Conservation (phyloP, 2,888 invertebrate species). For the Acrobasis consociella region DNA sequence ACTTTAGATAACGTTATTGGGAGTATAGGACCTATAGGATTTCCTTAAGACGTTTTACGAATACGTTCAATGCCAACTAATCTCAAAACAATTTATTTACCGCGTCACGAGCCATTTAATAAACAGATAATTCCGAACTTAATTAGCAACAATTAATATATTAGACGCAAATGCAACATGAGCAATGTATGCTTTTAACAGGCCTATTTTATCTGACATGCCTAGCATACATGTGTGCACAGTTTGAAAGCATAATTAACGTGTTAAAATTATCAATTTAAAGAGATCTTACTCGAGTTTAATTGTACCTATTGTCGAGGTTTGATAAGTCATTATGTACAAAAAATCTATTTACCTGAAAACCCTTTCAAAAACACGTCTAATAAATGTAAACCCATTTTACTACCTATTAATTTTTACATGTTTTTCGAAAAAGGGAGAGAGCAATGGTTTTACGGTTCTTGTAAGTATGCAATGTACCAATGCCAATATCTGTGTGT, state of each 20-base stretch:
- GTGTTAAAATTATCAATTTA: neutral
- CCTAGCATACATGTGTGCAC: neutral
- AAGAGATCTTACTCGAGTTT: neutral
- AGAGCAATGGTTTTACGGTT: too few species aligned
- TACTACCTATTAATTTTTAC: too few species aligned
- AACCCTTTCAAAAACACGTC: neutral
- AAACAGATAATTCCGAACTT: conserved; percentile 14
- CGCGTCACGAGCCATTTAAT: conserved; percentile 10
- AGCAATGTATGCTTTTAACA: neutral
- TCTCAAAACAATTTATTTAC: neutral
- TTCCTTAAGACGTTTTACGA: neutral
- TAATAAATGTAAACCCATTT: neutral
- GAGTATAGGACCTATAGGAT: too few species aligned
- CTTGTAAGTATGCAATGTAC: too few species aligned
- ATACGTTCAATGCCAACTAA: neutral
- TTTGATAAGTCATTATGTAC: neutral
- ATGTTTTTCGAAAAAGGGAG: too few species aligned
- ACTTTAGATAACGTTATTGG: too few species aligned
- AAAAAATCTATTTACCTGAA: neutral
- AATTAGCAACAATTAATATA: conserved; percentile 14
- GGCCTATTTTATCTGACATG: neutral
- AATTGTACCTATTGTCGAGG: neutral
- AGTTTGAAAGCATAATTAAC: neutral
- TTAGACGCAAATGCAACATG: neutral
- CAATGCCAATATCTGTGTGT: too few species aligned